Evolutionary conservation across 2,888 invertebrate species (phyloP).

Genomic region (Elaeidobius kamerunicus): DNA sequence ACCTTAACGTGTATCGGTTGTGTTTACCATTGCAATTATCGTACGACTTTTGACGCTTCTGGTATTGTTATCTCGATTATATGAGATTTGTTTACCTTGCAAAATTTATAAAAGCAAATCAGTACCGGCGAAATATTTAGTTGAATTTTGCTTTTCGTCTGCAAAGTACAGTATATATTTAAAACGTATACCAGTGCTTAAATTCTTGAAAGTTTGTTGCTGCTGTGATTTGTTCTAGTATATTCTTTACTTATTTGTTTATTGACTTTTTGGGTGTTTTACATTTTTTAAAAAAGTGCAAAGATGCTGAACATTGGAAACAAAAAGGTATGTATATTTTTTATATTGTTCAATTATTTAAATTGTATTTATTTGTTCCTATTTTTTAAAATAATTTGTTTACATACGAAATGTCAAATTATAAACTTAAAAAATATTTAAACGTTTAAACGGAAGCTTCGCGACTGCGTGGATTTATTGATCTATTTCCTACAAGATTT

Average conservation of each 20-base stretch:
- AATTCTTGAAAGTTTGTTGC: neutral
- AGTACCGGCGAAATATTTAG: constrained; percentile 9
- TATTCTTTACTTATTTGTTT: neutral
- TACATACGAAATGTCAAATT: no score
- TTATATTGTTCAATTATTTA: neutral
- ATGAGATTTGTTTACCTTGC: constrained; percentile 9
- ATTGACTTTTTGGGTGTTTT: neutral
- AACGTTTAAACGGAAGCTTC: neutral
- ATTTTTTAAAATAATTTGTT: neutral
- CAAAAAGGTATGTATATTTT: constrained; percentile 28
- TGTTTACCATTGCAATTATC: constrained; percentile 8
- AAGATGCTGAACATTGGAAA: constrained; percentile 31
- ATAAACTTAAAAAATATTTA: neutral
- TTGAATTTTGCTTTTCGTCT: constrained; percentile 6
- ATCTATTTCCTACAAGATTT: constrained; percentile 16
- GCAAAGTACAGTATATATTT: no score
- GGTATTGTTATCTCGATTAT: constrained; percentile 11
- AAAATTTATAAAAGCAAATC: constrained; percentile 13
- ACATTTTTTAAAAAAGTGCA: neutral
- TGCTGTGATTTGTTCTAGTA: neutral
- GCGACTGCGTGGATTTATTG: constrained; percentile 36
- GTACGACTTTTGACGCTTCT: neutral
- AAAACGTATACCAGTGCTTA: neutral
- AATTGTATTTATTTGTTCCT: neutral
- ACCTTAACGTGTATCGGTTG: constrained; percentile 6